Base-by-base conservation (phyloP, 2,888 invertebrate genomes). In the Physocephala rufipes region DNA sequence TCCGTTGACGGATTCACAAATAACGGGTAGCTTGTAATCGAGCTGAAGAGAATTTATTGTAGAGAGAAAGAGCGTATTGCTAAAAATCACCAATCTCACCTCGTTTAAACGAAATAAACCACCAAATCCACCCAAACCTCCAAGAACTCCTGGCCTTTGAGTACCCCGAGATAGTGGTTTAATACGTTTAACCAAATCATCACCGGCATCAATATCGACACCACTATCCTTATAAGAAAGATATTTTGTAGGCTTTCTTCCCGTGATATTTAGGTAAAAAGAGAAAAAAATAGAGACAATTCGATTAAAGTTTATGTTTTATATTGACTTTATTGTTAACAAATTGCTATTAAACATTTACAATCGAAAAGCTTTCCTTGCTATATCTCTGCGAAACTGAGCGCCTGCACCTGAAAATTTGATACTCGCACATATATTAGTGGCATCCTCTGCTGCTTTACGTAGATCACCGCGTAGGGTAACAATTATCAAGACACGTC, bases 1-100 rank as follows among this genome's bases (percentile, higher is more conserved):
- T 0, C 99, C 99, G 82, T 97, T 97, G 0, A 97, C 96, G 0
- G 96, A 96, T 74, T 97, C 95, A 19, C 98, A 95, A 1, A 99
- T 87, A 24, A 97, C 89, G 0, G 97, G 96, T 83, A 96, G 94
- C 76, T 89, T 89, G 76, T 91, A 91, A 19, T 81, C 79, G 2
- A 82, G 70, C 82, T 82, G 59, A 64, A 69, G 63, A 24, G 26
- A 16, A 28, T 15, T 67, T 19, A 70, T n/a, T 51, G 21, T 49
- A 19, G 49, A 43, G 1, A 28, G 58, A 16, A 24, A 12, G 26
- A 2, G 24, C 51, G 16, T 28, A n/a, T 55, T 13, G n/a, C 12
- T 19, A 67, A 67, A 36, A 16, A 26, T 49, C 16, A 19, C 49
- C 3, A 58, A 16, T 65, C 76, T 72, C 81, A 89, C 64, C 89